Conservation (phyloP, 2,797 vertebrate species). For the Pipistrellus kuhlii region DNA sequence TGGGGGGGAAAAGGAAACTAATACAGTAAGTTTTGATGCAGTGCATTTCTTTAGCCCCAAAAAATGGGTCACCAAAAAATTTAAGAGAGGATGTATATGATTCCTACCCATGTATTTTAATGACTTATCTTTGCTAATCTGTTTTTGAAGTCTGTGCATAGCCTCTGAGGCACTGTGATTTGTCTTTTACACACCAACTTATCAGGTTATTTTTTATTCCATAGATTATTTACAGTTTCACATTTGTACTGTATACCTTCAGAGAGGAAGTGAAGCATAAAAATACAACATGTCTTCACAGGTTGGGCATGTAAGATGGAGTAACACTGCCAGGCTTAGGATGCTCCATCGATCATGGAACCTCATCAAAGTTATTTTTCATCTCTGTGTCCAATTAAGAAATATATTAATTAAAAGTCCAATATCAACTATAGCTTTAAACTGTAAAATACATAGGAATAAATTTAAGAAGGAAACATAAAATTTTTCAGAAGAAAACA, state of each 20-base stretch:
- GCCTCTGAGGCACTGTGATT: background rate
- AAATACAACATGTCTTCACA: background rate
- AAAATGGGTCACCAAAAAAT: background rate
- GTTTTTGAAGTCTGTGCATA: background rate
- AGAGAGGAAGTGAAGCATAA: background rate
- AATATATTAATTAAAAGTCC: no score
- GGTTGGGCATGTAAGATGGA: background rate
- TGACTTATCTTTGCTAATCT: background rate
- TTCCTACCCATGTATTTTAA: background rate
- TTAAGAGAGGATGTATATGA: background rate
- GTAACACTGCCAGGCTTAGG: background rate
- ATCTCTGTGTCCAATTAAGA: background rate
- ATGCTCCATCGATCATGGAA: background rate
- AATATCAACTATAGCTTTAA: no score
- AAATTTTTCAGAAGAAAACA: no score
- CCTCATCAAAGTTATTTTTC: background rate
- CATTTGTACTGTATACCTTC: background rate
- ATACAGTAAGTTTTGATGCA: background rate
- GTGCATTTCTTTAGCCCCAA: background rate
- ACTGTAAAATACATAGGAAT: no score
- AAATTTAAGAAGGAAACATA: no score
- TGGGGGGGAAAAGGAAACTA: background rate
- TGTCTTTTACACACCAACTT: background rate
- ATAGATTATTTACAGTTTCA: background rate
- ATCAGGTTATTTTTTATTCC: background rate